Evolutionary conservation across 2,888 invertebrate genomes (phyloP), one percentile per base, ranked within the genome.

Genomic region (Acrobasis consociella): DNA sequence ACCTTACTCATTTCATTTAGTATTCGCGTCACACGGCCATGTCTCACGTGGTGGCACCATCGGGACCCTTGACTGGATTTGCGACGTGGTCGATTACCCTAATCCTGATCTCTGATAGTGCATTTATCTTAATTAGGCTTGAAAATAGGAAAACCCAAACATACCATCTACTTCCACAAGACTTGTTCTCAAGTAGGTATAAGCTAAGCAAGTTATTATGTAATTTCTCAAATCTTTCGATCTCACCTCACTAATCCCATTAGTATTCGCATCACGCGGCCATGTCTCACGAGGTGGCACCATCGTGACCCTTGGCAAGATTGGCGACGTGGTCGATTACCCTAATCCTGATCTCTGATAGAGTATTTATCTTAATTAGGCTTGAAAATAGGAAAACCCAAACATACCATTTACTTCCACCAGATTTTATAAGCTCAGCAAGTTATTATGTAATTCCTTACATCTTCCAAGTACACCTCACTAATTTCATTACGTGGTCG

Each of bases 31-130:
- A 22, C 56, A 22, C 0, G 16, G 42, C n/a, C 56, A 5, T 56
- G 42, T 17, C 42, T 56, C 46, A 56, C 42, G 56, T 46, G 56
- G 56, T 56, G 17, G 7, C 52, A 13, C 39, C 39, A n/a, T 13
- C 46, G 42, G 42, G 22, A 16, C 56, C 56, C 56, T 46, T 46
- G 17, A 15, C 31, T 39, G 53, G 56, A 56, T 56, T 42, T 56
- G 56, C 56, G 56, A 56, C 56, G 56, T 42, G 56, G 42, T 56
- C 56, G 56, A 56, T 56, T 56, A 42, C 42, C 38, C 56, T 56
- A 56, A 56, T 56, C 56, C 56, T 13, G 56, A 42, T 56, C 46
- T 42, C 13, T 56, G 56, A 56, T 56, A 56, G 56, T 56, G 56
- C n/a, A 22, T 22, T 31, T 31, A 2, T 7, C 31, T 31, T 31